Conservation (phyloP, 2,888 invertebrate genomes). For the Seladonia tumulorum region DNA sequence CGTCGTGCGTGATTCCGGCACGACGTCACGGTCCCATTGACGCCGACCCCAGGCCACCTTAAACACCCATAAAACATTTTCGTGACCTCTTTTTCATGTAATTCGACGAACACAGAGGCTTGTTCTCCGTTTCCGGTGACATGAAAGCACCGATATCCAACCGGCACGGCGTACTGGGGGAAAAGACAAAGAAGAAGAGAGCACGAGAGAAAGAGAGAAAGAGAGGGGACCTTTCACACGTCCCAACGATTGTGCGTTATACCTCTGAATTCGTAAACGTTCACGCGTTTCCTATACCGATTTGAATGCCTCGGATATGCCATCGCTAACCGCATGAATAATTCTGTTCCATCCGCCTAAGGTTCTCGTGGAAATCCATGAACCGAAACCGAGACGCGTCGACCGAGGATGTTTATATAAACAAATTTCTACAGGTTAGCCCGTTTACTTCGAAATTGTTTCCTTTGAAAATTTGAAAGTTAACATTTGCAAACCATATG, state of each 20-base stretch:
- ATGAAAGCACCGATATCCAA: conserved; percentile 62
- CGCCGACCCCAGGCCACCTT: conserved; percentile 70
- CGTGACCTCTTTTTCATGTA: conserved; percentile 71
- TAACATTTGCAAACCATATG: neutral
- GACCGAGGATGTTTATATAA: neutral
- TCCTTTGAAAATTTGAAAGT: neutral
- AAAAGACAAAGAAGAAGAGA: neutral
- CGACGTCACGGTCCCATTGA: conserved; percentile 82
- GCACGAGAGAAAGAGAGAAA: neutral
- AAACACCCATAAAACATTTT: conserved; percentile 73
- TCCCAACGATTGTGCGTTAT: conserved; percentile 34
- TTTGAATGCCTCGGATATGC: conserved; percentile 38
- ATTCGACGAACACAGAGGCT: conserved; percentile 65
- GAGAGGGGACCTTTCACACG: conserved; percentile 57
- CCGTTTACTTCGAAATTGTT: neutral
- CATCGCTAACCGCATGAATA: conserved; percentile 39
- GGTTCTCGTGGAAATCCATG: neutral
- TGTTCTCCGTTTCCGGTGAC: conserved; percentile 67
- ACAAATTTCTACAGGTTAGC: conserved; percentile 2
- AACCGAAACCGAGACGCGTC: neutral
- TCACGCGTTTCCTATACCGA: conserved; percentile 48
- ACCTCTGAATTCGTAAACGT: conserved; percentile 45
- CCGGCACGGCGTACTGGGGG: neutral
- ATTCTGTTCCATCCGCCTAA: conserved; percentile 29
- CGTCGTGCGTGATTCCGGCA: conserved; percentile 81